Percentiles rank a stretch among this genome's conserved stretches.
Evolutionary conservation across 1,140 invertebrate genomes (phyloP).

Genomic region (Drosophila repletoides): DNA sequence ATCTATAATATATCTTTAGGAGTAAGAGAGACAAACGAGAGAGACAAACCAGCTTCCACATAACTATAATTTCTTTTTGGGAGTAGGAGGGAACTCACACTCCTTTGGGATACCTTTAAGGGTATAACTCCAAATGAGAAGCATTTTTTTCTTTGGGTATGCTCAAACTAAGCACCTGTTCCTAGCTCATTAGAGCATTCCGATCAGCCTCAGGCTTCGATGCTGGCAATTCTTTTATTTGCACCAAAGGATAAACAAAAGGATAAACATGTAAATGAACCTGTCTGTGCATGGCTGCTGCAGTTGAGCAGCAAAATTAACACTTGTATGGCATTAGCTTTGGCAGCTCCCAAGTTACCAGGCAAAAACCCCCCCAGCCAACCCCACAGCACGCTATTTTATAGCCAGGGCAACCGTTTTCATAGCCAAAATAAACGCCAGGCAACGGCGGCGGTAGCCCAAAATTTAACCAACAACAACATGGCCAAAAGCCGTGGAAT

Average conservation of each 20-base stretch:
- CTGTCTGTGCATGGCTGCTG: constrained; percentile 49
- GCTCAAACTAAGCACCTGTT: not conserved
- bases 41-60: too few species aligned
- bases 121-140: too few species aligned
- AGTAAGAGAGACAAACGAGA: too few species aligned
- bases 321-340: constrained; percentile 41
- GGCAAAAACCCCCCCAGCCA: not conserved
- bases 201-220: not conserved
- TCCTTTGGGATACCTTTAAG: too few species aligned
- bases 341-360: constrained; percentile 18
- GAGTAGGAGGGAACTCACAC: too few species aligned
- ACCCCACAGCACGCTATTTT: not conserved
- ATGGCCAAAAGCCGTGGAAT: constrained; percentile 46
- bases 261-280: constrained; percentile 50
- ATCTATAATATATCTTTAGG: too few species aligned
- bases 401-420: constrained; percentile 43
- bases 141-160: not conserved
- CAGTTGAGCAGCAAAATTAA: constrained; percentile 60
- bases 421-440: constrained; percentile 58
- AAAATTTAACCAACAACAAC: constrained; percentile 23
- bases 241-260: constrained; percentile 33
- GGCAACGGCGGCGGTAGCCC: constrained; percentile 12
- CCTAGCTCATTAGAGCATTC: constrained; percentile 16
- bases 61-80: too few species aligned
- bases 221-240: too few species aligned